Conservation (phyloP, 2,113 vertebrate species). For the Arvicanthis niloticus region DNA sequence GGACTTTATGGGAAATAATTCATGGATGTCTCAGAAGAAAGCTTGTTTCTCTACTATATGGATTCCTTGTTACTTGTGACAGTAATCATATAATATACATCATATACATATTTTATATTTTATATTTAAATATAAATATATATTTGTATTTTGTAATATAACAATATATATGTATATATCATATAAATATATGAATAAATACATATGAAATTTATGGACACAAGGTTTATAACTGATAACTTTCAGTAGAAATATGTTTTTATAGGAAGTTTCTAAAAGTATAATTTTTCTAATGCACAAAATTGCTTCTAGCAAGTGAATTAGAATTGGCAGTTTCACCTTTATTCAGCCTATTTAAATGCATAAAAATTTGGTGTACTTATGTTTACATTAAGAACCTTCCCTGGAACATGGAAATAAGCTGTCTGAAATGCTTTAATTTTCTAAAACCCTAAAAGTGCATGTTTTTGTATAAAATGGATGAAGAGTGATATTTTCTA, state of each 20-base stretch:
- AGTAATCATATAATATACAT: neutral
- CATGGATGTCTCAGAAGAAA: neutral
- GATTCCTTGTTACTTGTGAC: neutral
- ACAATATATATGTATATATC: no score
- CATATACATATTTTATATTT: no score
- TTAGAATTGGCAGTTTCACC: neutral
- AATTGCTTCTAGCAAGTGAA: neutral
- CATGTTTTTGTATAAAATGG: conserved; percentile 40
- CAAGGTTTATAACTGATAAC: neutral
- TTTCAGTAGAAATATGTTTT: neutral
- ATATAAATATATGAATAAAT: neutral
- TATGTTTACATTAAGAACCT: neutral
- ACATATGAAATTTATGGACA: neutral
- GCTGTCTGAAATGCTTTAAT: neutral
- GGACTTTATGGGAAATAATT: neutral
- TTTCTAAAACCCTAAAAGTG: conserved; percentile 25
- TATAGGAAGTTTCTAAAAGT: neutral
- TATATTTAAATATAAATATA: neutral
- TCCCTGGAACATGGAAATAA: conserved; percentile 1
- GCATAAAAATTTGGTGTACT: neutral
- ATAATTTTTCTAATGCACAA: neutral
- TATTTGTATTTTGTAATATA: neutral
- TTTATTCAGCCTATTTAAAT: neutral
- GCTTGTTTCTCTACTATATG: neutral
- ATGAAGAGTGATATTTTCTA: conserved; percentile 20